These are phyloP conservation scores for Liolophura sinensis DNA, from an alignment of 1,140 invertebrate species.

Conservation along the genomic window DNA sequence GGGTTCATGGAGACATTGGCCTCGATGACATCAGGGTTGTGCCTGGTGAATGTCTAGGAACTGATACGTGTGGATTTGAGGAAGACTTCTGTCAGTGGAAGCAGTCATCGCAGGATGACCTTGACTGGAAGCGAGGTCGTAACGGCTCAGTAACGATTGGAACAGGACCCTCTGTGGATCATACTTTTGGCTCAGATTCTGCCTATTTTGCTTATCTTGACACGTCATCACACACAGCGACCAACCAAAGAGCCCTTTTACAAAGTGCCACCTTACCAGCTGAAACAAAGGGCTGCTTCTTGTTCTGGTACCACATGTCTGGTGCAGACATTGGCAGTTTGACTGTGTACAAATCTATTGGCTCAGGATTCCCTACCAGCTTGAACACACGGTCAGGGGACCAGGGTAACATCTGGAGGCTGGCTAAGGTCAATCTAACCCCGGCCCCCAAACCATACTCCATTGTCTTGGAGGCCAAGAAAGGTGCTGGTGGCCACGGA, in stretches of 20 bases:
- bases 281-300: constrained; percentile 30
- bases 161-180: constrained; percentile 76
- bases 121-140: constrained; percentile 44
- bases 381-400: constrained; percentile 8
- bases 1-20: constrained; percentile 16
- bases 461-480: constrained; percentile 39
- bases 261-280: constrained; percentile 20
- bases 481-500: constrained; percentile 31
- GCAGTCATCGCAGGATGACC: constrained; percentile 31
- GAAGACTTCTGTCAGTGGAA: constrained; percentile 42
- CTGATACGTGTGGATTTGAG: constrained; percentile 41
- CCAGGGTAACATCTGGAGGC: constrained; percentile 21
- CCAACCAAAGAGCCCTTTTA: constrained; percentile 31
- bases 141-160: constrained; percentile 60
- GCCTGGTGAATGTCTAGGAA: constrained; percentile 8
- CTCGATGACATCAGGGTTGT: constrained; percentile 12
- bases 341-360: constrained; percentile 26
- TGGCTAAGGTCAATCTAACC: constrained; percentile 23
- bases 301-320: constrained; percentile 81
- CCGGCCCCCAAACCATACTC: constrained; percentile 24
- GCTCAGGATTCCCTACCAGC: not conserved
- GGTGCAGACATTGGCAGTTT: constrained; percentile 59
- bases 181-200: constrained; percentile 62
- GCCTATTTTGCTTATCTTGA: constrained; percentile 52
- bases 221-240: constrained; percentile 31